Evolutionary conservation across 37 sponge, comb jelly and placozoan species (phyloP).

Genomic region (Beroe forskalii): DNA sequence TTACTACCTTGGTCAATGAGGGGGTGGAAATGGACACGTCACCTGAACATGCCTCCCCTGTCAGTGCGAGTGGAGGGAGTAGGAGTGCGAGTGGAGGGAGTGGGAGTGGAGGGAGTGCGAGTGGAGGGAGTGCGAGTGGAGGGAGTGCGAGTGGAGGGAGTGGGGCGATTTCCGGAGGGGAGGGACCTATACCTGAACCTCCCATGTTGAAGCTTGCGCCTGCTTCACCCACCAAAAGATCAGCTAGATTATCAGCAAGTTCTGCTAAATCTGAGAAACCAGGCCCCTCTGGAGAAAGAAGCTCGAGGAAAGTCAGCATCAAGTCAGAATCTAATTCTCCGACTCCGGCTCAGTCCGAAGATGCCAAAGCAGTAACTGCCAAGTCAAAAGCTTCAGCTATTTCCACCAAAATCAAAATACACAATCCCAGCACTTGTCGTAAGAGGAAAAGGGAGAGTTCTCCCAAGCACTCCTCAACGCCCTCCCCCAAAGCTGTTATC

Average conservation of each 20-base stretch:
- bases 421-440: neutral
- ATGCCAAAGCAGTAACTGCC: neutral
- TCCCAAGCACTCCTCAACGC: constrained; percentile 16
- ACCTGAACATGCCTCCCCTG: neutral
- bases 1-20: neutral
- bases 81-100: neutral
- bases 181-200: neutral
- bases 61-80: neutral
- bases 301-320: neutral
- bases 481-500: neutral
- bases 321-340: neutral
- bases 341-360: neutral
- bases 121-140: neutral
- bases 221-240: constrained; percentile 1
- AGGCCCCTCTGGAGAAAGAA: neutral
- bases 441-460: constrained; percentile 35
- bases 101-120: neutral
- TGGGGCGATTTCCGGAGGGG: neutral
- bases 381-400: neutral
- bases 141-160: neutral
- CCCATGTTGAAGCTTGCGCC: constrained; percentile 26
- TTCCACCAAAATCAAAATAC: neutral
- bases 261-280: neutral
- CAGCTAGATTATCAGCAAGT: neutral
- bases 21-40: neutral